phyloP scores from a whole-genome alignment of 2,888 invertebrate species.

The Muscina levida region DNA sequence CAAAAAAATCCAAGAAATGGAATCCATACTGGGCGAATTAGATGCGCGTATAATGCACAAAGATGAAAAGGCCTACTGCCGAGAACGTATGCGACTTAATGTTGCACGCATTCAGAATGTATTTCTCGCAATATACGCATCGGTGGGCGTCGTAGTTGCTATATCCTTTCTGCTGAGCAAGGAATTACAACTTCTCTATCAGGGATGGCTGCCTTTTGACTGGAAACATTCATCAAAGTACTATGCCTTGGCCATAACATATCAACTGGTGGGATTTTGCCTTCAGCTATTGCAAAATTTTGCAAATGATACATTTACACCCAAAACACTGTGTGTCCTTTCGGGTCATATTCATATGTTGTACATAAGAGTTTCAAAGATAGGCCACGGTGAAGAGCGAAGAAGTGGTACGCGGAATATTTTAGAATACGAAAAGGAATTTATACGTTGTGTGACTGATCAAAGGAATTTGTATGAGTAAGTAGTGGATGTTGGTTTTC shows the following conservation, averaged over 20 bases:
- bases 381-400: constrained; percentile 28
- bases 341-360: constrained; percentile 48
- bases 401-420: background rate
- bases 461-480: constrained; percentile 52
- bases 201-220: constrained; percentile 50
- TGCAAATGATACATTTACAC: constrained; percentile 36
- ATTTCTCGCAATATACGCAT: background rate
- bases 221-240: constrained; percentile 9
- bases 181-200: constrained; percentile 43
- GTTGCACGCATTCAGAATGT: background rate
- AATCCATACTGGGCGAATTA: constrained; percentile 9
- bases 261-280: constrained; percentile 11
- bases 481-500: too few species aligned
- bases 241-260: background rate
- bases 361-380: constrained; percentile 40
- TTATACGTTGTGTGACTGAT: constrained; percentile 35
- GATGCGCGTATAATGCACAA: constrained; percentile 27
- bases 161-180: constrained; percentile 6
- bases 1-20: constrained; percentile 22
- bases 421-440: constrained; percentile 25
- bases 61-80: background rate
- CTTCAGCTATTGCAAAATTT: constrained; percentile 49
- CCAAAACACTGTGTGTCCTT: constrained; percentile 39
- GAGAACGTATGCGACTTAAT: background rate
- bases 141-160: background rate